These are phyloP conservation scores for Hydrotaea cyrtoneurina DNA, from an alignment of 2,888 invertebrate genomes.

Conservation along the genomic window DNA sequence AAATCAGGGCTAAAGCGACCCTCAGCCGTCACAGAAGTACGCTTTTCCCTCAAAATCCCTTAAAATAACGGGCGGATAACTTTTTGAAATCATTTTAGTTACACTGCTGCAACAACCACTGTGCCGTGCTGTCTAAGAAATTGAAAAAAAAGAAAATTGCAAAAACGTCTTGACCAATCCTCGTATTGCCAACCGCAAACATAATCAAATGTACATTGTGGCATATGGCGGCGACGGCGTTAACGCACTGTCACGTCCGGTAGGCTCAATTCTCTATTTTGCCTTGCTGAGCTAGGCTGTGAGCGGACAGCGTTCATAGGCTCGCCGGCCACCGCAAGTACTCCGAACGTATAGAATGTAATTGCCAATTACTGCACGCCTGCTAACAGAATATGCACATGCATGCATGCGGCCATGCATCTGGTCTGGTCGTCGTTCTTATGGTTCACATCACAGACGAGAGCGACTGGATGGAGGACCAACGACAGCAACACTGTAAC, in stretches of 20 bases:
- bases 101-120: too few relatives aligned
- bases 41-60: too few relatives aligned
- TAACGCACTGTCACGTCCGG: slow-evolving; percentile 60
- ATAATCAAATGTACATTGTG: not conserved
- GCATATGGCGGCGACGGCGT: slow-evolving; percentile 35
- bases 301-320: not conserved
- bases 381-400: slow-evolving; percentile 53
- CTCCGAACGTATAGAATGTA: slow-evolving; percentile 61
- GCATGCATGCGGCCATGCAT: slow-evolving; percentile 33
- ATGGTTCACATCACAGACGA: slow-evolving; percentile 3
- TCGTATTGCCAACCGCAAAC: not conserved
- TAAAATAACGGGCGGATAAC: too few relatives aligned
- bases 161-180: not conserved
- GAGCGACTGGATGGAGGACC: not conserved
- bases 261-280: slow-evolving; percentile 38
- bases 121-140: too few relatives aligned
- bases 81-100: too few relatives aligned
- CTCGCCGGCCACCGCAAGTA: not conserved
- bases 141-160: too few relatives aligned
- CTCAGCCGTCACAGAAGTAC: too few relatives aligned
- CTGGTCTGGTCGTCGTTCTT: not conserved
- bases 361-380: slow-evolving; percentile 73
- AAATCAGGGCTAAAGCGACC: too few relatives aligned
- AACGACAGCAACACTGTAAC: not conserved
- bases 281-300: slow-evolving; percentile 48